Evolutionary conservation across 2,888 invertebrate species (phyloP), one percentile per base, ranked within the genome.

Genomic region (Pyrrhia umbra): DNA sequence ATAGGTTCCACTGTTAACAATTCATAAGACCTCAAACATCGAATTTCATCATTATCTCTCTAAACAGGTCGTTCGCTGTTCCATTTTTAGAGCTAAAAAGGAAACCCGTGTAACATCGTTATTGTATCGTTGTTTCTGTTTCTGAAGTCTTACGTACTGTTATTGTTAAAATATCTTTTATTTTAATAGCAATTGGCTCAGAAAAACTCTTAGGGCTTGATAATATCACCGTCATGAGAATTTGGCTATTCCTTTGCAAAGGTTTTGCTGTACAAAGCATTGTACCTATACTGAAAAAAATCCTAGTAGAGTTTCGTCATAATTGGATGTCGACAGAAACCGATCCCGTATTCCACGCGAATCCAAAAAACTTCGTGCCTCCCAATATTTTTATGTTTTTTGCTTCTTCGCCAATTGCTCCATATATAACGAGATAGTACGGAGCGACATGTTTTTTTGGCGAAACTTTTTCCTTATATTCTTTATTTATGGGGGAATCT

Each of bases 391-490:
- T 58, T 75, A 59, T 34, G 34, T 72, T 79, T 68, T 76, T 58
- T 73, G 49, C 56, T 73, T 57, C 40, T 65, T 62, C 54, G 30
- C 46, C 62, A 61, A 78, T 80, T 67, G 70, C 61, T 45, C 66
- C 71, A 74, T 84, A 82, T 80, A 80, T 81, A 68, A 75, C 65
- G 62, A 62, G 71, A 77, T 81, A 79, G 62, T 54, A 59, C 64
- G 16, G 20, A 63, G 64, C 59, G 13, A 25, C 25, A 65, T 79
- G 80, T 82, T 80, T 83, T 75, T 79, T 77, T 74, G 61, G 77
- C 68, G 67, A 73, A 65, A 68, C 69, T 75, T 84, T 80, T 80
- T 79, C 77, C 75, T 82, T 84, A 78, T 80, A 75, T 79, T 65
- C 54, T 62, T 63, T 84, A 80, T 85, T 82, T 82, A 83, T 78